phyloP scores from a whole-genome alignment of 2,888 invertebrate genomes.

The Rhaphigaster nebulosa region DNA sequence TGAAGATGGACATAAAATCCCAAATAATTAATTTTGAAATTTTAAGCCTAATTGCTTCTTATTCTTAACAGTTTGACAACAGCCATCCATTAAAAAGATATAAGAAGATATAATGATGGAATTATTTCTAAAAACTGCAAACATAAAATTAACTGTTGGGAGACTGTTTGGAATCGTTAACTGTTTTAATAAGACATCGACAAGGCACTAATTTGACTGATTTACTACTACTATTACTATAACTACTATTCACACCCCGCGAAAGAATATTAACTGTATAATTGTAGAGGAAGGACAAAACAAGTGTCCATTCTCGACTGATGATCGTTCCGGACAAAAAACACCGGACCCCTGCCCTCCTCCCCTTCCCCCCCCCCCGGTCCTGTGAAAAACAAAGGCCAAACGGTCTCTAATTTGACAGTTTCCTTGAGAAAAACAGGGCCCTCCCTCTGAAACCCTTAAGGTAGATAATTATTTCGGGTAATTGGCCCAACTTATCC shows the following conservation, averaged over 20 bases:
- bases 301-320: neutral
- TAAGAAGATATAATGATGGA: too few species aligned
- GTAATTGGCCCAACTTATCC: neutral
- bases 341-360: neutral
- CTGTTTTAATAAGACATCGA: neutral
- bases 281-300: slow-evolving; percentile 6
- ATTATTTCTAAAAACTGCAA: neutral
- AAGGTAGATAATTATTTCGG: neutral
- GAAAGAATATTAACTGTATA: slow-evolving; percentile 26
- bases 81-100: too few species aligned
- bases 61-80: too few species aligned
- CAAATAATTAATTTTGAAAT: too few species aligned
- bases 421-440: neutral
- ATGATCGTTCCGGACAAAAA: slow-evolving; percentile 1
- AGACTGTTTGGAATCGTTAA: neutral
- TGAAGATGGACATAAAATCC: too few species aligned
- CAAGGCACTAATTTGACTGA: neutral
- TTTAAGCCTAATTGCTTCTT: too few species aligned
- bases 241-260: slow-evolving; percentile 17
- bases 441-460: neutral
- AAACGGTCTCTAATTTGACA: slow-evolving; percentile 2
- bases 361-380: too few species aligned
- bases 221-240: too few species aligned
- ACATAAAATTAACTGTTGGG: neutral
- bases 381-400: slow-evolving; percentile 20